Evolutionary conservation across 2,888 invertebrate species (phyloP).

Genomic region (Heliconius sara): DNA sequence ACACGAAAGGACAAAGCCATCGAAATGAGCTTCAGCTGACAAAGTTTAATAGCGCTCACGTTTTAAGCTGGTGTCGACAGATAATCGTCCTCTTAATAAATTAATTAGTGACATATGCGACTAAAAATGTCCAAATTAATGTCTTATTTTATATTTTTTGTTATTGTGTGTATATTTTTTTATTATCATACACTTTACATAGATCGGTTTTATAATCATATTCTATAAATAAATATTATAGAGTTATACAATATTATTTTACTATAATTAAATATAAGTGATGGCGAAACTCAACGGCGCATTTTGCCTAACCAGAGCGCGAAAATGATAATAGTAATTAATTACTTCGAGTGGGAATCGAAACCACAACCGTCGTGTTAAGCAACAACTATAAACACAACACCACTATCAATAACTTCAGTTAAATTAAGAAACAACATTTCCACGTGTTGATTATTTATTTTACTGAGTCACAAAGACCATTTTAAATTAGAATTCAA

Average conservation of each 20-base stretch:
- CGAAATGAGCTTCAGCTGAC: conserved; percentile 29
- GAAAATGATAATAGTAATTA: neutral
- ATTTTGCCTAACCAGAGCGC: neutral
- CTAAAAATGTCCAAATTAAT: neutral
- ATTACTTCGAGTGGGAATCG: too few species aligned
- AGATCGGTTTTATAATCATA: too few species aligned
- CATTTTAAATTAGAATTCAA: conserved; percentile 18
- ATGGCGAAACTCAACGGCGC: neutral
- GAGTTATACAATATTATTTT: neutral
- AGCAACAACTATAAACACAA: neutral
- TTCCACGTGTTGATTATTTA: neutral
- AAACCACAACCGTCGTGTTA: too few species aligned
- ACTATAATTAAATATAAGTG: neutral
- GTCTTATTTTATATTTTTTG: neutral
- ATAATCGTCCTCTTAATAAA: conserved; percentile 42
- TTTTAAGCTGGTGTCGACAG: conserved; percentile 40
- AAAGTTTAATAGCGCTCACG: conserved; percentile 41
- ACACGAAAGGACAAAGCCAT: conserved; percentile 31
- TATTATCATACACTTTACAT: neutral
- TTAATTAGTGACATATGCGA: conserved; percentile 31
- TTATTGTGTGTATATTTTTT: neutral
- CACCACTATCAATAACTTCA: neutral
- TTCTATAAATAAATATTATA: neutral
- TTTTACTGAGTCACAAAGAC: neutral
- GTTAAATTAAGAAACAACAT: neutral